phyloP scores from a whole-genome alignment of 2,888 invertebrate species.

The Synergus laeviventris region DNA sequence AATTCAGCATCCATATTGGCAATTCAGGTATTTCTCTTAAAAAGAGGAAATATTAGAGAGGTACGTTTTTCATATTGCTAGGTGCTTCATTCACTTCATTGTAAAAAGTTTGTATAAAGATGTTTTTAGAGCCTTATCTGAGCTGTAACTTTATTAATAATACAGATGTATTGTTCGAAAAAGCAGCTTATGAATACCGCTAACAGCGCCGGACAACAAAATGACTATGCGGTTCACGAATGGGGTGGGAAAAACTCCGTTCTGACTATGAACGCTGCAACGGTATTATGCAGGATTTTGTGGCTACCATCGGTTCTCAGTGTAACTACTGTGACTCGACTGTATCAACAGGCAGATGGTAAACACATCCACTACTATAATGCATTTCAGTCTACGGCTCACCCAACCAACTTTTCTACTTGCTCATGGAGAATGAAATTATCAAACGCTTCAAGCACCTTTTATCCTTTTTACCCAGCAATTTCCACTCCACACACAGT shows the following conservation, averaged over 20 bases:
- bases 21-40: no score
- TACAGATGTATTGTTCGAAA: slow-evolving; percentile 30
- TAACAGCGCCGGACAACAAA: slow-evolving; percentile 31
- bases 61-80: neutral
- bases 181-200: slow-evolving; percentile 40
- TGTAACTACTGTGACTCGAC: slow-evolving; percentile 31
- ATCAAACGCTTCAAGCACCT: slow-evolving; percentile 26
- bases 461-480: slow-evolving; percentile 4
- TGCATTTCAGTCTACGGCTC: slow-evolving; percentile 17
- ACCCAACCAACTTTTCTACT: slow-evolving; percentile 30
- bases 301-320: slow-evolving; percentile 35
- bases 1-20: neutral
- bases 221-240: slow-evolving; percentile 8
- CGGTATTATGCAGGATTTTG: slow-evolving; percentile 39
- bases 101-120: neutral
- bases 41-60: neutral
- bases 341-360: slow-evolving; percentile 30
- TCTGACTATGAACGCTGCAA: slow-evolving; percentile 34
- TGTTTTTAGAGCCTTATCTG: neutral
- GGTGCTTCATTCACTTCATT: neutral
- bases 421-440: slow-evolving; percentile 25
- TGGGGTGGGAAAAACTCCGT: slow-evolving; percentile 26
- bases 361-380: slow-evolving; percentile 11
- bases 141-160: slow-evolving; percentile 35
- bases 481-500: slow-evolving; percentile 1